Base-by-base conservation (phyloP, 2,888 invertebrate species). In the Myopa testacea region DNA sequence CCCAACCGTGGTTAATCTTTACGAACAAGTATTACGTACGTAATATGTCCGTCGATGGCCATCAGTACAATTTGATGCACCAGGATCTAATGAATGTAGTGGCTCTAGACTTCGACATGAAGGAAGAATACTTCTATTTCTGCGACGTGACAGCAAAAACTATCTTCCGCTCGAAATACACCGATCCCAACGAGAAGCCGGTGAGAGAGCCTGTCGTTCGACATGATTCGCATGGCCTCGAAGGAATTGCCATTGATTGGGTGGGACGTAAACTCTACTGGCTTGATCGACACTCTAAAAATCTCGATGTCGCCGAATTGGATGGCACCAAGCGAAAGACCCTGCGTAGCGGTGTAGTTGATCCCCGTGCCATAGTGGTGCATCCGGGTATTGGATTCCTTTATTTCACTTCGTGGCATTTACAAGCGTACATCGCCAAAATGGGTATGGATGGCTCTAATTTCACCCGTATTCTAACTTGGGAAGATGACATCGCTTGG, bases 201-300 rank as follows among this genome's bases (percentile, higher is more conserved):
- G 92, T 93, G 1, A 93, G 93, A 82, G 96, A 97, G 89, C 93
- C 96, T 0, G 93, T 98, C 0, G 94, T 98, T 67, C 91, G 96
- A 67, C 98, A 98, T 86, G 97, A 98, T 86, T 97, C 97, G 0
- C 96, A 97, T 84, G 98, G 98, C 1, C 91, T 99, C n/a, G 99
- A 99, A 91, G 99, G 99, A 12, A 94, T 99, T 69, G 95, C 98
- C 0, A 92, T 99, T 10, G 99, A 99, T 89, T 99, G 99, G 99
- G 93, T 98, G 62, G 98, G 95, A 1, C 91, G 97, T 62, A 99
- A 99, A 88, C 90, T 99, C 1, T 99, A 99, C 88, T 98, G 98
- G 98, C 91, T 99, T 71, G 99, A 99, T 87, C 91, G 98, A 81
- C 96, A 98, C 88, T 95, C 97, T 8, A 95, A 98, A 90, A 96